phyloP scores from a whole-genome alignment of 1,140 invertebrate genomes.

The Macrobrachium rosenbergii region DNA sequence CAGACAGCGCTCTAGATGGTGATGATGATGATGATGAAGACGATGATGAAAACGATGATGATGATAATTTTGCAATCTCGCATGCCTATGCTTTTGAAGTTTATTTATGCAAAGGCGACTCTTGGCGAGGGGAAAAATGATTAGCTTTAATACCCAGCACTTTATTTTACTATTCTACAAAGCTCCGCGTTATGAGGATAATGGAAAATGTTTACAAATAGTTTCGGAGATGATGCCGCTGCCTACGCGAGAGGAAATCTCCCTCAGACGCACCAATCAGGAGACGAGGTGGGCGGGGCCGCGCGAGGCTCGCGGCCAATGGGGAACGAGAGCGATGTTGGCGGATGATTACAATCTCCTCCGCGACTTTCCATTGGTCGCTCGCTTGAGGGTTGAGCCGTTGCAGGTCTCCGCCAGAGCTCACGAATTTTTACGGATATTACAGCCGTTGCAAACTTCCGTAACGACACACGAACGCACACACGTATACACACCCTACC shows the following conservation, averaged over 20 bases:
- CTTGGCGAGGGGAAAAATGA: too few relatives aligned
- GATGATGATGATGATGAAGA: too few relatives aligned
- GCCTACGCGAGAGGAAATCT: neutral
- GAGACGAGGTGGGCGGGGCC: conserved; percentile 12
- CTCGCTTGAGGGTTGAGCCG: neutral
- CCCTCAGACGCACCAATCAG: neutral
- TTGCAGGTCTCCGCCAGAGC: neutral
- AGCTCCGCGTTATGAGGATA: conserved; percentile 31
- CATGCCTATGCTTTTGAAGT: too few relatives aligned
- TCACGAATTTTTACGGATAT: too few relatives aligned
- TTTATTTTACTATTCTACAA: conserved; percentile 34
- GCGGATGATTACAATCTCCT: conserved; percentile 26
- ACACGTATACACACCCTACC: too few relatives aligned
- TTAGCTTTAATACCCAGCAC: neutral
- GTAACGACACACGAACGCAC: too few relatives aligned
- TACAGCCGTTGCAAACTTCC: too few relatives aligned
- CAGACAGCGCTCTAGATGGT: too few relatives aligned
- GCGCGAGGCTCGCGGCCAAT: conserved; percentile 16
- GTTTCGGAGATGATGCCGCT: conserved; percentile 19
- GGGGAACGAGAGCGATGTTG: neutral
- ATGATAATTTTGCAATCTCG: too few relatives aligned
- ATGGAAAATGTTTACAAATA: conserved; percentile 43
- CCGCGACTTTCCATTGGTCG: neutral
- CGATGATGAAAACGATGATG: too few relatives aligned
- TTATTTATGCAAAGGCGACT: too few relatives aligned